Base-by-base conservation (phyloP, 2,113 vertebrate genomes). In the Hipposideros armiger region DNA sequence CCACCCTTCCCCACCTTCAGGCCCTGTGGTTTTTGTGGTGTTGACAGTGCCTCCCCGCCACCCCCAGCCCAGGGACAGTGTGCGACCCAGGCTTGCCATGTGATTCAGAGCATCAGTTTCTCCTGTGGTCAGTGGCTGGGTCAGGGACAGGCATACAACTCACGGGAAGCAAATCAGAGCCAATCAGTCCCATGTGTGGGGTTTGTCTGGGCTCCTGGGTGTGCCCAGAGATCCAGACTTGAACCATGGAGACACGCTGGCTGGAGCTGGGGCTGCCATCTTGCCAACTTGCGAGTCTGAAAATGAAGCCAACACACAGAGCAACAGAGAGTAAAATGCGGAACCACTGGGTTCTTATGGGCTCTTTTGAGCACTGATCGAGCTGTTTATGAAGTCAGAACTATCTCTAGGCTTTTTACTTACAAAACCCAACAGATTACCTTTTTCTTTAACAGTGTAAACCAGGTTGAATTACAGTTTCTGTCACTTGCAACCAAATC, bases 401-500 rank as follows among this genome's bases (percentile, higher is more conserved):
- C 14, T 36, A 14, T 64, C 50, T 91, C 78, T 69, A 64, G 64
- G 36, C 28, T 11, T 94, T 67, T 85, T 56, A 82, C 45, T 88
- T 19, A 45, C 13, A 82, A 54, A 87, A 90, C 45, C 26, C 50
- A 92, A 36, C 17, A n/a, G 26, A 88, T 67, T 70, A 56, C 2
- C n/a, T 87, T 82, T 88, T 76, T 30, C 14, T 45, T 62, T 82
- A 52, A 69, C 17, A 50, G 19, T 64, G 54, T 86, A 91, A 91
- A 40, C 32, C 19, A 64, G 50, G 60, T 77, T 3, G 47, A 64
- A 11, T 64, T 73, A 52, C 22, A 54, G 95, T 83, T 95, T 94
- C 67, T 93, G 69, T 81, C 32, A 77, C 36, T 84, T 96, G 62
- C 20, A 54, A 87, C 40, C 64, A 95, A 95, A 93, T 67, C n/a